These are phyloP conservation scores for Epinotia brunnichana DNA, from an alignment of 2,888 invertebrate species.

Conservation along the genomic window DNA sequence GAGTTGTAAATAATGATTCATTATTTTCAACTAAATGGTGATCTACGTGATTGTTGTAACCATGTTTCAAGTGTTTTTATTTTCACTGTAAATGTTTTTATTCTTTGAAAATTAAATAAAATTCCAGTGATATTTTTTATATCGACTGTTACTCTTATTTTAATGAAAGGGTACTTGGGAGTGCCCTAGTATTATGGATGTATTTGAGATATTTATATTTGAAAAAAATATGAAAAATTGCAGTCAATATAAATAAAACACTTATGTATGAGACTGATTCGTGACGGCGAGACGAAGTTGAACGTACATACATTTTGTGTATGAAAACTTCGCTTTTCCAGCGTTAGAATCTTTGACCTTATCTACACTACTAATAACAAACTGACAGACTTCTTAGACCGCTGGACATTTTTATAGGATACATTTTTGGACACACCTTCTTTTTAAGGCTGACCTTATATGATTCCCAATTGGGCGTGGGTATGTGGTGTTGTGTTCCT, in stretches of 20 bases:
- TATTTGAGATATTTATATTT: background rate
- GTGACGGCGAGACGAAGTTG: conserved; percentile 20
- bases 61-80: conserved; percentile 22
- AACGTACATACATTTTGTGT: conserved; percentile 18
- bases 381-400: background rate
- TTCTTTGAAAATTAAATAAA: background rate
- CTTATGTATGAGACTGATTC: conserved; percentile 23
- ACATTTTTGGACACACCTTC: too few relatives aligned
- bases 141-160: conserved; percentile 13
- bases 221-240: background rate
- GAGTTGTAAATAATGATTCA: conserved; percentile 19
- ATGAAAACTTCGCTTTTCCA: conserved; percentile 4
- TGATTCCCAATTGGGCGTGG: too few relatives aligned
- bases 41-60: conserved; percentile 26
- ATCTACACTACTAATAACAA: background rate
- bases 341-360: conserved; percentile 4
- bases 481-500: too few relatives aligned
- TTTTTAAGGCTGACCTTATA: too few relatives aligned
- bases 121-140: conserved; percentile 22
- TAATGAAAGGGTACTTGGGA: background rate
- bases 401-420: too few relatives aligned
- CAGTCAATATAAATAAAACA: conserved; percentile 26
- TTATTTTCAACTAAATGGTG: conserved; percentile 23
- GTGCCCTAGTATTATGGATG: background rate
- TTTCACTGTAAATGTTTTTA: conserved; percentile 20